A percentile compares a stretch with the other conserved stretches of the same genome.
Evolutionary conservation across 2,888 invertebrate genomes (phyloP).

Genomic region (Apodemia arnacis): DNA sequence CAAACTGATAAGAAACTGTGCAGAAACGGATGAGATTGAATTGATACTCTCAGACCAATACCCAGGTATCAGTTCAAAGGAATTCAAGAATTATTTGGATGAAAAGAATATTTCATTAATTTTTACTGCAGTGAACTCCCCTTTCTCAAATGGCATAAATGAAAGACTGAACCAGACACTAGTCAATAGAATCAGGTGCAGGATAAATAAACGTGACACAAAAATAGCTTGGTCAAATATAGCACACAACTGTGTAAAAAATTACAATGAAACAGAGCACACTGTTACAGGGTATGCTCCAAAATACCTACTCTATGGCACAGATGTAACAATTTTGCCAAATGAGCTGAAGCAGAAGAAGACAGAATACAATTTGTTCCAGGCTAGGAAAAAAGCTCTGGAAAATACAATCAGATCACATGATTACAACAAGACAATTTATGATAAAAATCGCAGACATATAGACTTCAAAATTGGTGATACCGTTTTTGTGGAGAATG

Average conservation of each 20-base stretch:
- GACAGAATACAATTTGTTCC: neutral
- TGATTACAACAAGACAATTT: neutral
- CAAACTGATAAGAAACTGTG: slow-evolving; percentile 26
- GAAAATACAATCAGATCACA: slow-evolving; percentile 4
- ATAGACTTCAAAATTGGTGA: slow-evolving; percentile 1
- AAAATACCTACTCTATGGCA: slow-evolving; percentile 11
- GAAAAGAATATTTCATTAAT: slow-evolving; percentile 38
- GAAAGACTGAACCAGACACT: slow-evolving; percentile 25
- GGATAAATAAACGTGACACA: neutral
- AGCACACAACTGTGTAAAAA: neutral
- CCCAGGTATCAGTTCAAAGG: slow-evolving; percentile 84
- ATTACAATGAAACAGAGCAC: neutral
- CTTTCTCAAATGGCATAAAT: slow-evolving; percentile 3
- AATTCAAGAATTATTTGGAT: slow-evolving; percentile 69
- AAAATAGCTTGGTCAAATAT: slow-evolving; percentile 18
- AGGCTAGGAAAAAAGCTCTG: neutral
- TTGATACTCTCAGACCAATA: slow-evolving; percentile 82
- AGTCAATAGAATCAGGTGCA: slow-evolving; percentile 16
- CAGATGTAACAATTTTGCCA: slow-evolving; percentile 9
- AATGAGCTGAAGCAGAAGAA: neutral
- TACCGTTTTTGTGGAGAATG: neutral
- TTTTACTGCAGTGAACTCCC: neutral
- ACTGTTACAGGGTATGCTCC: slow-evolving; percentile 14
- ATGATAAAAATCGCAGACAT: neutral
- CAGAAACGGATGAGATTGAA: slow-evolving; percentile 55